These are phyloP conservation scores for Paedocypris micromegethes DNA, from an alignment of 2,797 vertebrate genomes.

Conservation along the genomic window DNA sequence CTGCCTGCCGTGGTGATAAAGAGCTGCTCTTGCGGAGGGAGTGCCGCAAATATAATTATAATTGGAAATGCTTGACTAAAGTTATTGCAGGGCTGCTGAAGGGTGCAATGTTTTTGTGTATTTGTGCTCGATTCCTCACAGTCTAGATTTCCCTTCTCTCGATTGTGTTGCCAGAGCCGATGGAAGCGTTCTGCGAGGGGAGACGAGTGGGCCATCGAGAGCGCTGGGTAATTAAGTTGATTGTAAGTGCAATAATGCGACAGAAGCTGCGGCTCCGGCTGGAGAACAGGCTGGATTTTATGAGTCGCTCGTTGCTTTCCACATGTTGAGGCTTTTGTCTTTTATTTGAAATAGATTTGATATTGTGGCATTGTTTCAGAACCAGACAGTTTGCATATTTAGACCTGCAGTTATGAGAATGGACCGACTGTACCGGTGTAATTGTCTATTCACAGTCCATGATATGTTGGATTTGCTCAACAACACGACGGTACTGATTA, in stretches of 20 bases:
- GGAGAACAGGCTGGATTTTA: slow-evolving; percentile 67
- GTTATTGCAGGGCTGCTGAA: slow-evolving; percentile 88
- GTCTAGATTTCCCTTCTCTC: slow-evolving; percentile 14
- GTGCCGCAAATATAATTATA: slow-evolving; percentile 94
- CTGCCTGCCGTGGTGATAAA: slow-evolving; percentile 96
- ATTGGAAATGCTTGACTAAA: slow-evolving; percentile 90
- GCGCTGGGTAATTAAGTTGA: slow-evolving; percentile 70
- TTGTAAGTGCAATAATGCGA: slow-evolving; percentile 55
- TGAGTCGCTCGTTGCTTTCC: slow-evolving; percentile 16
- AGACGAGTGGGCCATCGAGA: slow-evolving; percentile 55
- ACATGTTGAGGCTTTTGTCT: slow-evolving; percentile 22
- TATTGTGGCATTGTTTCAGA: slow-evolving; percentile 1
- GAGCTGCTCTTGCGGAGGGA: slow-evolving; percentile 87
- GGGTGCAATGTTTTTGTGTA: slow-evolving; percentile 75
- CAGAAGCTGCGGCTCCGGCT: slow-evolving; percentile 65
- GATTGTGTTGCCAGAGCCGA: slow-evolving; percentile 67
- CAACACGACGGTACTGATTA: too few species aligned
- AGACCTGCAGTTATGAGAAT: not conserved
- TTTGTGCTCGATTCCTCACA: slow-evolving; percentile 30
- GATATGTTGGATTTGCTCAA: too few species aligned
- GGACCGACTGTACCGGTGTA: not conserved
- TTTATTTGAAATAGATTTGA: slow-evolving; percentile 15
- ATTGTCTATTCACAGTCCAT: too few species aligned
- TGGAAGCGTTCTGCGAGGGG: slow-evolving; percentile 75
- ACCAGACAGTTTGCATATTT: slow-evolving; percentile 1